A percentile compares a stretch with the other conserved stretches of the same genome.
Evolutionary conservation across 1,140 invertebrate species (phyloP).

Genomic region (Gonatopus flavifemur): DNA sequence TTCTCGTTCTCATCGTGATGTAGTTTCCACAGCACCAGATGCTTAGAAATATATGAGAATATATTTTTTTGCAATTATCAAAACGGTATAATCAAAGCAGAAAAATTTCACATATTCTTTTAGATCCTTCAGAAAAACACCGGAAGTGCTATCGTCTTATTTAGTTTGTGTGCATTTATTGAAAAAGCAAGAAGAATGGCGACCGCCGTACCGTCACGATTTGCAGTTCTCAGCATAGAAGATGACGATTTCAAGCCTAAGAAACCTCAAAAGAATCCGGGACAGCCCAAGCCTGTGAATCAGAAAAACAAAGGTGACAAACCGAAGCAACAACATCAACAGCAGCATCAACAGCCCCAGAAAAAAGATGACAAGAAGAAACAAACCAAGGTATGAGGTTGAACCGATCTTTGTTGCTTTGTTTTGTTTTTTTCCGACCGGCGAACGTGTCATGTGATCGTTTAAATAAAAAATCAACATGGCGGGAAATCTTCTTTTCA

Average conservation of each 20-base stretch:
- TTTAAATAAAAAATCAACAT: no score
- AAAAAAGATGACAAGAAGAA: conserved; percentile 52
- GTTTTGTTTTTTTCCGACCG: conserved; percentile 28
- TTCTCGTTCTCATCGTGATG: conserved; percentile 19
- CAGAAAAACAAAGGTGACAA: conserved; percentile 42
- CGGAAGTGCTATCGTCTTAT: conserved; percentile 27
- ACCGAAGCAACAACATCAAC: conserved; percentile 37
- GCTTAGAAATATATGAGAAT: no score
- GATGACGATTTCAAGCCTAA: conserved; percentile 55
- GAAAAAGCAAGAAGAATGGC: conserved; percentile 57
- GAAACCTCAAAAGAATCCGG: conserved; percentile 40
- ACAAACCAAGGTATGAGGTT: conserved; percentile 40
- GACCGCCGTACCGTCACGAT: conserved; percentile 57
- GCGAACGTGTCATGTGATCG: conserved; percentile 13
- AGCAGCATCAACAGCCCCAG: conserved; percentile 27
- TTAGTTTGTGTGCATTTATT: background rate
- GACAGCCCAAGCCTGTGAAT: conserved; percentile 31
- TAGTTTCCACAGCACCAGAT: no score
- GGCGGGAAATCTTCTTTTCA: conserved; percentile 29
- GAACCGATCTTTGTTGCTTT: conserved; percentile 17
- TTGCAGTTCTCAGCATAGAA: conserved; percentile 58
- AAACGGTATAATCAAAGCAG: background rate
- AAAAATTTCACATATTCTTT: background rate
- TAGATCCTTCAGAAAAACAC: conserved; percentile 13
- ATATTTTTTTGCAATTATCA: no score